A percentile compares a stretch with the other conserved stretches of the same genome.
These are phyloP conservation scores for Alaudala cheleensis DNA, from an alignment of 2,113 vertebrate species.

Conservation along the genomic window DNA sequence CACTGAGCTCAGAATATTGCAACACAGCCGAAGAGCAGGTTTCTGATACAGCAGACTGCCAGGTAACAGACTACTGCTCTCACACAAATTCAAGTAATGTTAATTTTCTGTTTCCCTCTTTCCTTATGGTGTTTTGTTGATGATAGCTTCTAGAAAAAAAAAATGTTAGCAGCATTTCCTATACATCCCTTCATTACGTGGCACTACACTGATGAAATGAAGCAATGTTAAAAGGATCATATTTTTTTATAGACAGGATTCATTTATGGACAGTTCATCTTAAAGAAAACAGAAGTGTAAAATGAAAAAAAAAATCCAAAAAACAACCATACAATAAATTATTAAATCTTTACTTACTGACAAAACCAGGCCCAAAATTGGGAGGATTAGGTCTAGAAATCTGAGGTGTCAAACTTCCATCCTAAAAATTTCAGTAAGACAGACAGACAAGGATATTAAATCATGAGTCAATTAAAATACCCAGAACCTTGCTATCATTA, in stretches of 20 bases:
- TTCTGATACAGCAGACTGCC: background rate
- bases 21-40: background rate
- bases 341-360: slow-evolving; percentile 86
- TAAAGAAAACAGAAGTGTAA: slow-evolving; percentile 1
- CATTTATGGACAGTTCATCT: background rate
- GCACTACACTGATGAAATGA: background rate
- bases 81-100: background rate
- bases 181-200: background rate
- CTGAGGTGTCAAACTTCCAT: slow-evolving; percentile 85
- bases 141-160: background rate
- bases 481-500: background rate
- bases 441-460: slow-evolving; percentile 60
- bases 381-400: slow-evolving; percentile 90
- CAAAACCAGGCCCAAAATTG: slow-evolving; percentile 88
- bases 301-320: background rate
- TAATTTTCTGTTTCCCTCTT: background rate
- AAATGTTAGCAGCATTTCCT: background rate
- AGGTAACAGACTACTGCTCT: background rate
- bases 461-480: background rate
- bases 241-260: background rate
- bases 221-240: background rate
- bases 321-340: background rate
- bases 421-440: slow-evolving; percentile 79
- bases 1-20: background rate
- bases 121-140: background rate